Conservation (phyloP, 2,113 vertebrate species). For the Spermophilus dauricus region DNA sequence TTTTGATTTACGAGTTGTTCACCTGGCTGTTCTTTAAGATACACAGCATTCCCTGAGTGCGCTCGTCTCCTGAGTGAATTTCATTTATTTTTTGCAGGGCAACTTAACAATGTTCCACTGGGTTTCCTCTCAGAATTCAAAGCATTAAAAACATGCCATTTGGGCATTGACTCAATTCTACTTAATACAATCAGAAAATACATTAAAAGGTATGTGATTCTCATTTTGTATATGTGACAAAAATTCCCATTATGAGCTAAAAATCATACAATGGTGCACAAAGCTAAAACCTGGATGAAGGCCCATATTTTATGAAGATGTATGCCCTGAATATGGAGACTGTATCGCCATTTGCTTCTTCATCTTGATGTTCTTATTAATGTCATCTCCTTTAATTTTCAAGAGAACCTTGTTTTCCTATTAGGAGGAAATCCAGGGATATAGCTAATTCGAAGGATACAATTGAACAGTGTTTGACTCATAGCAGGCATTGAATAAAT, state of each 20-base stretch:
- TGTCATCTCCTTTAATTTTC: background rate
- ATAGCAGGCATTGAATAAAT: background rate
- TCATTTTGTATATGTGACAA: background rate
- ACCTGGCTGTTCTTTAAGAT: background rate
- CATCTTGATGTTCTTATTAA: background rate
- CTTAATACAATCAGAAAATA: background rate
- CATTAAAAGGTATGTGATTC: background rate
- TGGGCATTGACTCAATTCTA: background rate
- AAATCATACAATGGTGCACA: background rate
- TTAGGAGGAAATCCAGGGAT: background rate
- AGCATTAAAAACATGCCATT: background rate
- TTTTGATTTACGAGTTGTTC: background rate
- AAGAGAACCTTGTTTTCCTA: background rate
- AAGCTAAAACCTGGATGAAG: background rate
- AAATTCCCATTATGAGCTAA: background rate
- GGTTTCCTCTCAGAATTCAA: background rate
- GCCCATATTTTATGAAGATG: background rate
- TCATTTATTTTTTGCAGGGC: constrained; percentile 26
- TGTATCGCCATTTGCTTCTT: background rate
- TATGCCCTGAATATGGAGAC: background rate
- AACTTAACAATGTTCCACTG: constrained; percentile 1
- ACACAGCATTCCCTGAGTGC: background rate
- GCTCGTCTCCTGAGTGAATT: background rate
- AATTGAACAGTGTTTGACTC: background rate
- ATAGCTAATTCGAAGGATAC: background rate